Conservation (phyloP, 1,140 invertebrate species). For the Pseudomyrmex concolor region DNA sequence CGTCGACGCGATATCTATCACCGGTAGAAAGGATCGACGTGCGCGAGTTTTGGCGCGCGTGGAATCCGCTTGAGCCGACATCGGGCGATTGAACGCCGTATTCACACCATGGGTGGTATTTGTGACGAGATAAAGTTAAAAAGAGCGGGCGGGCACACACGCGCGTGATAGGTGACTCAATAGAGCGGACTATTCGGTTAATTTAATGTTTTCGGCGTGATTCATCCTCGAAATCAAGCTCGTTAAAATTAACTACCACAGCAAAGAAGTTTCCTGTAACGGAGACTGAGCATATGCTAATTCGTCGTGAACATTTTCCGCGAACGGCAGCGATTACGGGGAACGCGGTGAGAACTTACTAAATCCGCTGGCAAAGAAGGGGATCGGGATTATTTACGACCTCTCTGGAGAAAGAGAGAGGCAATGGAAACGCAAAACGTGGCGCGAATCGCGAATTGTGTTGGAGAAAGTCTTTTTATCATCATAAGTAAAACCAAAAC, state of each 20-base stretch:
- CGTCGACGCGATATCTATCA: slow-evolving; percentile 28
- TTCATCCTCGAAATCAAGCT: slow-evolving; percentile 27
- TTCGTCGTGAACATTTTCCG: slow-evolving; percentile 57
- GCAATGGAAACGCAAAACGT: slow-evolving; percentile 72
- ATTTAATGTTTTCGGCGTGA: slow-evolving; percentile 15
- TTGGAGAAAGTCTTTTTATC: slow-evolving; percentile 19
- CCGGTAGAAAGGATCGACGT: background rate
- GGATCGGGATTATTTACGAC: slow-evolving; percentile 76
- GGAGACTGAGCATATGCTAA: slow-evolving; percentile 62
- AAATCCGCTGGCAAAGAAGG: slow-evolving; percentile 73
- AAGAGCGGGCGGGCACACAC: background rate
- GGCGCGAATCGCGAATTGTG: slow-evolving; percentile 73
- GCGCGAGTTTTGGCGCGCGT: background rate
- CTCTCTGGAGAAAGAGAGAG: slow-evolving; percentile 57
- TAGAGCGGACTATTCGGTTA: background rate
- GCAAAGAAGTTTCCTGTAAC: slow-evolving; percentile 22
- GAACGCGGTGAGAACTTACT: slow-evolving; percentile 74
- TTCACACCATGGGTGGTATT: slow-evolving; percentile 30
- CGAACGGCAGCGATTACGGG: slow-evolving; percentile 65
- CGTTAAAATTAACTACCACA: background rate
- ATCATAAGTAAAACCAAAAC: slow-evolving; percentile 8
- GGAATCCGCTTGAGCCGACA: slow-evolving; percentile 12
- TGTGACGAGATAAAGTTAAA: background rate
- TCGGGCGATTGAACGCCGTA: slow-evolving; percentile 23
- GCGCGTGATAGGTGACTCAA: slow-evolving; percentile 31